Percentiles rank a stretch among this genome's conserved stretches.
Conservation (phyloP, 2,888 invertebrate genomes). For the Mythimna loreyi region DNA sequence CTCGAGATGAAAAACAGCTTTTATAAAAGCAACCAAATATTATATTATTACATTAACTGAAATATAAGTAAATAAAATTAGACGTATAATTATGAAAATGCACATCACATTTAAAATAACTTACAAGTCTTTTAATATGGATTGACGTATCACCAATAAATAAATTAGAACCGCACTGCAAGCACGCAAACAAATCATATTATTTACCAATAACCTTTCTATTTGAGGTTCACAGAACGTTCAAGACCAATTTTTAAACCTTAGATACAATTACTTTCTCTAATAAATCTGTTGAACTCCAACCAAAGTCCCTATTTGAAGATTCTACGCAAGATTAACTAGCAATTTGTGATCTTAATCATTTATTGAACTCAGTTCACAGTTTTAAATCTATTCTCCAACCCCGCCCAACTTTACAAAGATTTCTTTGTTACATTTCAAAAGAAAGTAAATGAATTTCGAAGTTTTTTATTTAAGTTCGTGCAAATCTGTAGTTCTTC, state of each 20-base stretch:
- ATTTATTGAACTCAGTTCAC: conserved; percentile 7
- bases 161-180: not conserved
- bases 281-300: conserved; percentile 33
- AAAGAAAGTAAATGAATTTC: conserved; percentile 24
- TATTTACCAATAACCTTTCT: not conserved
- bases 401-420: not conserved
- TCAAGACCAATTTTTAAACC: conserved; percentile 8
- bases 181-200: not conserved
- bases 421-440: conserved; percentile 25
- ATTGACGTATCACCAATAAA: not conserved
- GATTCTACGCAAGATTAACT: conserved; percentile 24
- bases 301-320: conserved; percentile 16
- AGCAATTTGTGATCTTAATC: conserved; percentile 34
- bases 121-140: not conserved
- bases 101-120: not conserved
- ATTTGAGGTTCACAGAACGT: conserved; percentile 1
- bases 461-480: conserved; percentile 9
- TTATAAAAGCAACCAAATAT: not conserved
- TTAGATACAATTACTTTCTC: conserved; percentile 2
- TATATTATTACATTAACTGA: not conserved
- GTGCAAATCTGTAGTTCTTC: conserved; percentile 1
- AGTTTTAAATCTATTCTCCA: conserved; percentile 15
- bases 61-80: not conserved
- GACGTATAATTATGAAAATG: not conserved
- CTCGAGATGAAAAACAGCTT: too few relatives aligned